phyloP scores from a whole-genome alignment of 2,113 vertebrate species.

The Leptodactylus fuscus region DNA sequence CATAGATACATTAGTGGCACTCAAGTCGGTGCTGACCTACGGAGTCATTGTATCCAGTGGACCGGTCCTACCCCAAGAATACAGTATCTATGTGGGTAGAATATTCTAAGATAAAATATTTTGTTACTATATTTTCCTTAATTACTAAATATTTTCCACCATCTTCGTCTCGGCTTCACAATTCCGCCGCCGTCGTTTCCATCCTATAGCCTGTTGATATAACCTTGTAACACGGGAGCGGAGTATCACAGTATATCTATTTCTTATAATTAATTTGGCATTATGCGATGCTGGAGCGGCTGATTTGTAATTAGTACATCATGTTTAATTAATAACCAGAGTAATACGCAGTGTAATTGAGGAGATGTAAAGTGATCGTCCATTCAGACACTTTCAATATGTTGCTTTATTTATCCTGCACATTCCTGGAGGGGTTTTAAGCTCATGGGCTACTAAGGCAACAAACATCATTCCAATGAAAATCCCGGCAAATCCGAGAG shows the following conservation, averaged over 20 bases:
- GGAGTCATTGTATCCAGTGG: too few relatives aligned
- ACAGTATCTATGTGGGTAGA: too few relatives aligned
- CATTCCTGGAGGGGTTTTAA: conserved; percentile 63
- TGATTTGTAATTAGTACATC: conserved; percentile 53
- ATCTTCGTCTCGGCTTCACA: too few relatives aligned
- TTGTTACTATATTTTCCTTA: too few relatives aligned
- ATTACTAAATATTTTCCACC: too few relatives aligned
- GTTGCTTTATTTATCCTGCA: conserved; percentile 61
- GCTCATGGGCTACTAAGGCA: conserved; percentile 64
- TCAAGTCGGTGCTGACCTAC: too few relatives aligned
- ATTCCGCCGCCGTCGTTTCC: too few relatives aligned
- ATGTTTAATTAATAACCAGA: not conserved
- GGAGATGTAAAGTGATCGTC: conserved; percentile 55
- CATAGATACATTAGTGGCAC: too few relatives aligned
- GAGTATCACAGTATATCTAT: conserved; percentile 44
- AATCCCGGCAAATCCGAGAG: conserved; percentile 62
- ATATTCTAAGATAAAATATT: too few relatives aligned
- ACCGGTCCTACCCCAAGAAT: too few relatives aligned
- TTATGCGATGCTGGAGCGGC: conserved; percentile 19
- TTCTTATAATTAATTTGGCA: conserved; percentile 43
- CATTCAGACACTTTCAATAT: conserved; percentile 41
- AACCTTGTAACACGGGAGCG: not conserved
- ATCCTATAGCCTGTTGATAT: conserved; percentile 18
- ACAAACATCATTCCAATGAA: conserved; percentile 50
- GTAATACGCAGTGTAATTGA: conserved; percentile 47